Evolutionary conservation across 2,113 vertebrate genomes (phyloP), one percentile per base, ranked within the genome.

Genomic region (Blennius ocellaris): DNA sequence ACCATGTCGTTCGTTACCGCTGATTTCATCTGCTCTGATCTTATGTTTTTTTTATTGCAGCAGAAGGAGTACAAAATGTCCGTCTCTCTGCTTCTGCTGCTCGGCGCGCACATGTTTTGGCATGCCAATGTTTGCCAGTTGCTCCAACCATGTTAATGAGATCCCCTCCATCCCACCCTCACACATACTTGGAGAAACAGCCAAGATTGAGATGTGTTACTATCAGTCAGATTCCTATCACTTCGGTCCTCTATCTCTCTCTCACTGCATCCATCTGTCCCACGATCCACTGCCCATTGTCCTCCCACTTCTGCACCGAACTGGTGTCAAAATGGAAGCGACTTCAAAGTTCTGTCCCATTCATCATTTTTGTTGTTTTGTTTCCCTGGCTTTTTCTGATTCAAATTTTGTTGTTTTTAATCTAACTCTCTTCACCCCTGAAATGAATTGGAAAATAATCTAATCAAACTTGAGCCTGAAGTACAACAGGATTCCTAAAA

Each of bases 21-120:
- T 68, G 75, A 74, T 79, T 86, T 80, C 61, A 70, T 72, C 66
- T 15, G 36, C 73, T 73, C 69, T 57, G 67, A 65, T 79, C 45
- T 82, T 12, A 0, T 21, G 62, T 30, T 30, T 30, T n/a, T 75
- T 86, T 90, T 78, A 82, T 58, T 60, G 49, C 53, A 30, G 57
- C 61, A n/a, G 39, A 47, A 64, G 12, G 49, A 66, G 58, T 54
- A 70, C 73, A 71, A 57, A 40, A 57, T 37, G 78, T 63, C 48
- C 57, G 6, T 38, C 55, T 30, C 59, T 49, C 56, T 69, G 58
- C 68, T 69, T 52, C 73, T 50, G 62, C 78, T 55, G 62, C 67
- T 59, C 60, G 21, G n/a, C 6, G 41, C n/a, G 12, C 61, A 73
- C 65, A 57, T 48, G 21, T 67, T 71, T 61, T 53, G 69, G 69